Evolutionary conservation across 2,888 invertebrate species (phyloP), one percentile per base, ranked within the genome.

Genomic region (Sarcophaga rosellei): DNA sequence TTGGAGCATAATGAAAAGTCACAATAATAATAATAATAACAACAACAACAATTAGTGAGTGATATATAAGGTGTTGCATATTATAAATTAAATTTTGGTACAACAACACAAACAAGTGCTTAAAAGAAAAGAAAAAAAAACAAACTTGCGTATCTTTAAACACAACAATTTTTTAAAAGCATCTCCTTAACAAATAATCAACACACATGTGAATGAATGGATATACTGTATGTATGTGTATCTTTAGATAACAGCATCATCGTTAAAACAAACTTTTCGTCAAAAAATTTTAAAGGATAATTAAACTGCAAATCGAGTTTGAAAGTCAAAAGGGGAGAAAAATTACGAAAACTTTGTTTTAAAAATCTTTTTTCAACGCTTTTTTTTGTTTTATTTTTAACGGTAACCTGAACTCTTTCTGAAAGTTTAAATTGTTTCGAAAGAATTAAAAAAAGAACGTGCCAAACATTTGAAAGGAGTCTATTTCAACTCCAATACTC

Each of bases 221-320:
- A 6, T 47, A 53, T 15, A 53, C 15, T 1, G 17, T 15, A 53
- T 15, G 53, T 15, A 53, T 17, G 11, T 15, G 12, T 2, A 11
- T 4, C 15, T 4, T 53, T 12, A 12, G 17, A 53, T 17, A 53
- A 72, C 69, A 59, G 85, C 74, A 63, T 68, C 74, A 84, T 78
- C 78, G 47, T 53, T 53, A 62, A 84, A 68, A 63, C 66, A 68
- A 84, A 80, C 81, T 61, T 53, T 53, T 85, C 81, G 76, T 88
- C 65, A 73, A 53, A 21, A 87, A 82, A 85, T 90, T 90, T 89
- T 35, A 88, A 89, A 90, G 91, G 90, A 89, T 91, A 91, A 91
- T 92, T 92, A 91, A 91, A 88, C 89, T 88, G 88, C 78, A 90
- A 91, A 92, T 91, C 91, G 91, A 87, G 84, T 76, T 83, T 68